A percentile compares a stretch with the other conserved stretches of the same genome.
These are phyloP conservation scores for Panzeria rudis DNA, from an alignment of 2,888 invertebrate species.

Conservation along the genomic window DNA sequence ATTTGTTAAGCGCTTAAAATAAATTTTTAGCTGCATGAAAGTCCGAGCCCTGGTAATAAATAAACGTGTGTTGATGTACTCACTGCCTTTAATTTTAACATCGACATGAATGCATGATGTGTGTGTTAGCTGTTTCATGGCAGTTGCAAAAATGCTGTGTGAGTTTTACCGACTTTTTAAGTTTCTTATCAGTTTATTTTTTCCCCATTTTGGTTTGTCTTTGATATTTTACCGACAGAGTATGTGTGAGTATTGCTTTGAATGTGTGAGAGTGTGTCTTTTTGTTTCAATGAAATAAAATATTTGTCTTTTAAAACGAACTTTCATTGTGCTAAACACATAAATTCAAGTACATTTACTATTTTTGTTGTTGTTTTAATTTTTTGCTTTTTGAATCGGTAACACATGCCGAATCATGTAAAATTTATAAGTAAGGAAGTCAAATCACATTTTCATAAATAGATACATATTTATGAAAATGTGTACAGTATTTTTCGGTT, in stretches of 20 bases:
- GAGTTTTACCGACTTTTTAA: slow-evolving; percentile 62
- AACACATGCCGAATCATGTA: slow-evolving; percentile 31
- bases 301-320: slow-evolving; percentile 21
- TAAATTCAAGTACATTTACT: slow-evolving; percentile 34
- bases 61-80: too few relatives aligned
- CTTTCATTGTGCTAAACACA: slow-evolving; percentile 38
- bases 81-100: background rate
- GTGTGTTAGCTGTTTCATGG: slow-evolving; percentile 39
- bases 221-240: slow-evolving; percentile 58
- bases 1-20: too few relatives aligned
- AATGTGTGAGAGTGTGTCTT: background rate
- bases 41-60: too few relatives aligned
- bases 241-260: background rate
- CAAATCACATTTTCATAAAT: too few relatives aligned
- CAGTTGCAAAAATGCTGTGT: slow-evolving; percentile 61
- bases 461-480: too few relatives aligned
- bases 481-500: too few relatives aligned
- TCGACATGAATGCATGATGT: slow-evolving; percentile 6
- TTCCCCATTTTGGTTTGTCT: slow-evolving; percentile 15
- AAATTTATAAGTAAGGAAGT: slow-evolving; percentile 4
- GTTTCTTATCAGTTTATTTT: slow-evolving; percentile 63
- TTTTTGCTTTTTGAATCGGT: slow-evolving; percentile 5
- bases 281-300: slow-evolving; percentile 36
- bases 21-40: too few relatives aligned
- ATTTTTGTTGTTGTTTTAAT: slow-evolving; percentile 3